phyloP scores from a whole-genome alignment of 2,888 invertebrate species.

The Cephus nigrinus region DNA sequence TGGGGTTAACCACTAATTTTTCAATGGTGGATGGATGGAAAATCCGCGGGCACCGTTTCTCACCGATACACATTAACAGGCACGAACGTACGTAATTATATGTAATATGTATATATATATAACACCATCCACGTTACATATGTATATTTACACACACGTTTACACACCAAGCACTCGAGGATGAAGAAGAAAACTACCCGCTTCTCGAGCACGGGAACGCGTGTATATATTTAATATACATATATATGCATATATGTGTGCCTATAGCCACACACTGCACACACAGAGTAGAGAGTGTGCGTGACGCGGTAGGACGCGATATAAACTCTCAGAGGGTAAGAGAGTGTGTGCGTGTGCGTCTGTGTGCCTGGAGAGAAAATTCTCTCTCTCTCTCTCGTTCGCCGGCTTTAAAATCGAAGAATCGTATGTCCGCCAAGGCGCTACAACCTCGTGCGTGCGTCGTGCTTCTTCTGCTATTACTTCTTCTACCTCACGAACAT shows the following conservation, averaged over 20 bases:
- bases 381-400: slow-evolving; percentile 22
- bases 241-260: slow-evolving; percentile 11
- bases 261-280: neutral
- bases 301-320: neutral
- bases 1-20: neutral
- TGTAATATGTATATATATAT: neutral
- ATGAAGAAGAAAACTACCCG: neutral
- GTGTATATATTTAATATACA: neutral
- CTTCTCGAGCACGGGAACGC: neutral
- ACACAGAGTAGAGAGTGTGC: neutral
- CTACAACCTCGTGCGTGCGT: neutral
- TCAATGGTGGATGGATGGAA: neutral
- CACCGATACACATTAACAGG: neutral
- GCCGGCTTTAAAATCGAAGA: neutral
- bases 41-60: neutral
- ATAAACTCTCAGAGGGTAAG: neutral
- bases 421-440: neutral
- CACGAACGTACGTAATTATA: neutral
- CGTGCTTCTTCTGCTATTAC: neutral
- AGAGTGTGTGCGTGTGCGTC: neutral
- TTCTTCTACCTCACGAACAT: neutral
- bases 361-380: slow-evolving; percentile 12
- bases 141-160: neutral
- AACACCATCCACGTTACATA: neutral
- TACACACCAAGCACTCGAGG: neutral